Conservation (phyloP, 2,797 vertebrate species). For the Ctenosaura bakeri region DNA sequence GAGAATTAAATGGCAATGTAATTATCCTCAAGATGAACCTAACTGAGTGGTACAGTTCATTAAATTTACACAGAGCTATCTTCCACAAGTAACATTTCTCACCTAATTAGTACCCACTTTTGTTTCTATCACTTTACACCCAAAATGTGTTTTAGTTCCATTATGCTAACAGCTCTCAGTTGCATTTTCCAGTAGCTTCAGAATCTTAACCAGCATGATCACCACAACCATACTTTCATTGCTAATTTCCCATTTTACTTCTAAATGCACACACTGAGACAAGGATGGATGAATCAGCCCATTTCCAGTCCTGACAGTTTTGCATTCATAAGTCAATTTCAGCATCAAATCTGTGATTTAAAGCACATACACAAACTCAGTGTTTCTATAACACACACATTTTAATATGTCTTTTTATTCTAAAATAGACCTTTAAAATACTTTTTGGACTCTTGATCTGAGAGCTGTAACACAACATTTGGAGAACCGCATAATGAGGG, state of each 20-base stretch:
- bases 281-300: neutral
- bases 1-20: slow-evolving; percentile 21
- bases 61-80: slow-evolving; percentile 36
- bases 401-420: neutral
- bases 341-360: neutral
- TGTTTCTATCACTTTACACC: slow-evolving; percentile 18
- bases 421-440: neutral
- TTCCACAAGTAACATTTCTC: slow-evolving; percentile 32
- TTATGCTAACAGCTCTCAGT: slow-evolving; percentile 16
- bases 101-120: slow-evolving; percentile 22
- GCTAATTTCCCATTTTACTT: neutral
- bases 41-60: neutral
- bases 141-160: neutral
- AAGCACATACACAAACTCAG: neutral
- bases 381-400: neutral
- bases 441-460: neutral
- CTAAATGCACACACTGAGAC: neutral
- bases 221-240: neutral
- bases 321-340: neutral
- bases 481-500: neutral
- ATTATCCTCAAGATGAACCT: slow-evolving; percentile 47
- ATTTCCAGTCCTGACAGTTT: neutral
- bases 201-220: neutral
- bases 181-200: neutral
- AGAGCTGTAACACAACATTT: neutral